These are phyloP conservation scores for Rhynchotus rufescens DNA, from an alignment of 2,797 vertebrate species.

Conservation along the genomic window DNA sequence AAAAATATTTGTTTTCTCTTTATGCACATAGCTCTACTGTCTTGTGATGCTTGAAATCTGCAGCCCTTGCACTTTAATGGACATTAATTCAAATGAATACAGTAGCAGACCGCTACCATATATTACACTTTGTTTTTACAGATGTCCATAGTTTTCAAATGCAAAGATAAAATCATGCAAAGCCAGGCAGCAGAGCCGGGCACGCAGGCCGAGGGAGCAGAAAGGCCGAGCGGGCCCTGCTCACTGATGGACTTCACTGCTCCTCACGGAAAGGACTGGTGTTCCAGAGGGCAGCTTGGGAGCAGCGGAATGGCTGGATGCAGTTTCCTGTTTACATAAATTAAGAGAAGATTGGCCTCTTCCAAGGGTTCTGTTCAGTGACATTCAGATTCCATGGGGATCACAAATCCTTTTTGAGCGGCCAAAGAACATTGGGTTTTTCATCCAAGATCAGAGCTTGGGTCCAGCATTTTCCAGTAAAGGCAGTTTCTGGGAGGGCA, in stretches of 20 bases:
- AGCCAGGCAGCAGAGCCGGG: background rate
- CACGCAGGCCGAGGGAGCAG: background rate
- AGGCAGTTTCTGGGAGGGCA: background rate
- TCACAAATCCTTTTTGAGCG: constrained; percentile 51
- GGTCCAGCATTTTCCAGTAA: background rate
- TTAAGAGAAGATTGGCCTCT: constrained; percentile 41
- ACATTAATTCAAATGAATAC: constrained; percentile 68
- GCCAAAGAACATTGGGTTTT: background rate
- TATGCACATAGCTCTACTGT: background rate
- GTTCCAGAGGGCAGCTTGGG: background rate
- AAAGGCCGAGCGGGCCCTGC: constrained; percentile 9
- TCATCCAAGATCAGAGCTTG: background rate
- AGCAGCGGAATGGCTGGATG: constrained; percentile 13
- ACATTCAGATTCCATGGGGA: constrained; percentile 38
- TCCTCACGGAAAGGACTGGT: background rate
- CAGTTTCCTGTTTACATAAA: constrained; percentile 58
- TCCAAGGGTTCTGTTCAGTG: constrained; percentile 47
- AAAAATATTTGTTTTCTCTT: constrained; percentile 14
- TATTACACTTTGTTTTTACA: constrained; percentile 67
- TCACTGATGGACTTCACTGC: background rate
- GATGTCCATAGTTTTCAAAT: constrained; percentile 53
- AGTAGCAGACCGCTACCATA: background rate
- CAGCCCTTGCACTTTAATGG: constrained; percentile 22
- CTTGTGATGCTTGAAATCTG: background rate
- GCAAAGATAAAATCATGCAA: constrained; percentile 50